Evolutionary conservation across 2,888 invertebrate species (phyloP).

Genomic region (Tenthredo amoena): DNA sequence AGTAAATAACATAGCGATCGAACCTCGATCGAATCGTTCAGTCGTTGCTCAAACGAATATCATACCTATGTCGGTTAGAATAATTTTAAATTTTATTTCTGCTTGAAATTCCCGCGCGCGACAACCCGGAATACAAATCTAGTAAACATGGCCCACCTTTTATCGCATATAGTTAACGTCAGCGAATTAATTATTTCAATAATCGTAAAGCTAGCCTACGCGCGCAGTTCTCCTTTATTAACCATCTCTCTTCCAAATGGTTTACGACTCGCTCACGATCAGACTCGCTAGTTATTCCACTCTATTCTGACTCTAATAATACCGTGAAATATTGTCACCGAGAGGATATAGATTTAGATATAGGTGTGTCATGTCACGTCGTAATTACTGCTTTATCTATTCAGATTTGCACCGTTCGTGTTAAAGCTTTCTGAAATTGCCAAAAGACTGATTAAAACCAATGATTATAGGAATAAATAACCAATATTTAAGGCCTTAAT

Average conservation of each 20-base stretch:
- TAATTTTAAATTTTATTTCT: slow-evolving; percentile 1
- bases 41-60: not conserved
- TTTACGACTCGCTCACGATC: slow-evolving; percentile 38
- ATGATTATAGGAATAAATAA: not conserved
- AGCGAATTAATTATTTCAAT: slow-evolving; percentile 49
- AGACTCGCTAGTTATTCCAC: not conserved
- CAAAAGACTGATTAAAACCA: not conserved
- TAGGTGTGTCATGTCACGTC: not conserved
- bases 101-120: slow-evolving; percentile 42
- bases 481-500: not conserved
- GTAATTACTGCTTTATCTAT: slow-evolving; percentile 11
- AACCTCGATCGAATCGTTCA: slow-evolving; percentile 21
- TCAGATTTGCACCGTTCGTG: not conserved
- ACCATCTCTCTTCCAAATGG: not conserved
- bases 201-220: slow-evolving; percentile 49
- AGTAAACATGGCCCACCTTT: slow-evolving; percentile 15
- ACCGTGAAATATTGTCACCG: slow-evolving; percentile 38
- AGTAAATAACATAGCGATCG: slow-evolving; percentile 40
- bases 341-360: not conserved
- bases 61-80: not conserved
- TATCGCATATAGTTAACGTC: slow-evolving; percentile 36
- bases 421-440: not conserved
- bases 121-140: slow-evolving; percentile 11
- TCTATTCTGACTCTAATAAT: slow-evolving; percentile 22
- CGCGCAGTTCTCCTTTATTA: slow-evolving; percentile 6